A percentile compares a stretch with the other conserved stretches of the same genome.
Conservation (phyloP, 2,888 invertebrate genomes). For the Sarcophaga subvicina region DNA sequence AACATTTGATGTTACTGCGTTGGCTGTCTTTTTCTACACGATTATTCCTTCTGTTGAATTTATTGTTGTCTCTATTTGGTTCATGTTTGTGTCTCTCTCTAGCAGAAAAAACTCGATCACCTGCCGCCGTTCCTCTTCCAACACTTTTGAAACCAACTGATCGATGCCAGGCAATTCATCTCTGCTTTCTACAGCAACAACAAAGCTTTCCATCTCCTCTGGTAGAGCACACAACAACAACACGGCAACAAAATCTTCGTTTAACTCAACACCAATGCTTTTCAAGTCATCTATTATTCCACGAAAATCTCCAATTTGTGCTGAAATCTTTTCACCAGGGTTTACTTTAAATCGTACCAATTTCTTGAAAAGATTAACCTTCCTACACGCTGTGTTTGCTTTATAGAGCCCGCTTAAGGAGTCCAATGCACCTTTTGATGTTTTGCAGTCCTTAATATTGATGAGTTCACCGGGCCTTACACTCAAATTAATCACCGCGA, state of each 20-base stretch:
- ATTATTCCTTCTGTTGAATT: constrained; percentile 11
- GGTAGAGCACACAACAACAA: not conserved
- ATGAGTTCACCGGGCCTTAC: constrained; percentile 44
- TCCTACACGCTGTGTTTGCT: constrained; percentile 62
- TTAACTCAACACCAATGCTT: constrained; percentile 41
- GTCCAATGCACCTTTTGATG: constrained; percentile 43
- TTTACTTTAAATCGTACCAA: no score
- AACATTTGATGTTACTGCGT: no score
- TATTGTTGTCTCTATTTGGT: constrained; percentile 1
- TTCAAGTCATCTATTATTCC: constrained; percentile 49
- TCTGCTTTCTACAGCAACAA: constrained; percentile 65
- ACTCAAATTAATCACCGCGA: constrained; percentile 47
- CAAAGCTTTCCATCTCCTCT: constrained; percentile 17
- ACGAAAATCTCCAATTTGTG: constrained; percentile 57
- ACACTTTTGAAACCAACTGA: constrained; percentile 53
- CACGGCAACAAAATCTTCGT: constrained; percentile 52
- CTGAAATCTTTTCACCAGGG: constrained; percentile 23
- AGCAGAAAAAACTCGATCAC: constrained; percentile 42
- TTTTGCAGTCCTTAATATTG: constrained; percentile 53
- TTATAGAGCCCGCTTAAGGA: constrained; percentile 52
- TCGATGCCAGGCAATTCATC: constrained; percentile 49
- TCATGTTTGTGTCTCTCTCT: constrained; percentile 36
- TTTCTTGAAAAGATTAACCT: constrained; percentile 51
- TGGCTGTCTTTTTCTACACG: not conserved
- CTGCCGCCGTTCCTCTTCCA: constrained; percentile 45